Percentiles rank a stretch among this genome's conserved stretches.
Evolutionary conservation across 2,797 vertebrate species (phyloP).

Genomic region (Molossus alvarezi): DNA sequence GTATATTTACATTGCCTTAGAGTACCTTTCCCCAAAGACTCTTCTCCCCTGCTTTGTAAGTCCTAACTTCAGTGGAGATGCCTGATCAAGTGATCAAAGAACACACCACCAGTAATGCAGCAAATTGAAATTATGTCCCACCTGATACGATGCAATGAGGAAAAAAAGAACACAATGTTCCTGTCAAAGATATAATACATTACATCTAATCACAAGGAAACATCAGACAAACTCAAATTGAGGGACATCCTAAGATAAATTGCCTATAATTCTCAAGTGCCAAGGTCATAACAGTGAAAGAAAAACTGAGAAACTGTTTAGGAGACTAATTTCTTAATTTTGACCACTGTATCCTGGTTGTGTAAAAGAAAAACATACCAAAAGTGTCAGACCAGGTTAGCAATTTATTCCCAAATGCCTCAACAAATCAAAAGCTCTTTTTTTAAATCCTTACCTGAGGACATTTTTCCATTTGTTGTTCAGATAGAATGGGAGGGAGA

Average conservation of each 20-base stretch:
- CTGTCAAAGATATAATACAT: slow-evolving; percentile 8
- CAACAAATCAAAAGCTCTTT: background rate
- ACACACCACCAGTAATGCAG: background rate
- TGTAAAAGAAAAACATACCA: background rate
- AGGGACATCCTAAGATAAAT: background rate
- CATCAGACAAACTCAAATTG: background rate
- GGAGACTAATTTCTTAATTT: background rate
- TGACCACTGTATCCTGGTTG: background rate
- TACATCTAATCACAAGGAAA: slow-evolving; percentile 50
- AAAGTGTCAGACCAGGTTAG: too few species aligned
- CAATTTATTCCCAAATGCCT: background rate
- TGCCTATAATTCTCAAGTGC: slow-evolving; percentile 26
- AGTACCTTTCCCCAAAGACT: background rate
- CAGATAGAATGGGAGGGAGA: too few species aligned
- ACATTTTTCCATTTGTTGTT: too few species aligned
- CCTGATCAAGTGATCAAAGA: background rate
- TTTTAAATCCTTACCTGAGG: too few species aligned
- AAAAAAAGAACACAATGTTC: background rate
- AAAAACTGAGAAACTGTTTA: background rate
- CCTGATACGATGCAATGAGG: background rate
- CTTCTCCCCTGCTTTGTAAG: background rate
- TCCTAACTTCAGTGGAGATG: background rate
- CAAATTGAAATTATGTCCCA: background rate
- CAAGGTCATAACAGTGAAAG: slow-evolving; percentile 49
- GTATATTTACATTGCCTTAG: slow-evolving; percentile 9